Conservation (phyloP, 2,113 vertebrate species). For the Menidia beryllina region DNA sequence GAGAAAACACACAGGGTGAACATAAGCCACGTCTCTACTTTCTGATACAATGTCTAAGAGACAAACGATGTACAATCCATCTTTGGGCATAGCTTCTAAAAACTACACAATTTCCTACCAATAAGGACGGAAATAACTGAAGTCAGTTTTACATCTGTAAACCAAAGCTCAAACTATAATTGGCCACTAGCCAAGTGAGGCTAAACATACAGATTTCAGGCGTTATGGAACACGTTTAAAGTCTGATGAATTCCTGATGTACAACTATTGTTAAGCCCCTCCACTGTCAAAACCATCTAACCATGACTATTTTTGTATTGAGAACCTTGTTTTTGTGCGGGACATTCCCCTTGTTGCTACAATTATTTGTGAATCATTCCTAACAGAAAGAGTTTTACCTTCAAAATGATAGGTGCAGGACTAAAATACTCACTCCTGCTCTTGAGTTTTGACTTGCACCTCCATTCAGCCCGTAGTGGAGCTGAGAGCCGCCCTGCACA, state of each 20-base stretch:
- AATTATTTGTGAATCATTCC: too few species aligned
- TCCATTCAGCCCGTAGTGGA: slow-evolving; percentile 65
- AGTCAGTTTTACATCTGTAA: background rate
- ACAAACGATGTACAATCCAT: background rate
- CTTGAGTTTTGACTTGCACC: slow-evolving; percentile 18
- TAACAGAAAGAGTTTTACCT: background rate
- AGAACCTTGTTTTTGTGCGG: too few species aligned
- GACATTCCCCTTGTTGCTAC: too few species aligned
- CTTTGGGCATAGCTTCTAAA: too few species aligned
- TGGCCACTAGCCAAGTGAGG: too few species aligned
- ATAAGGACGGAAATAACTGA: background rate
- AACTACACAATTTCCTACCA: background rate
- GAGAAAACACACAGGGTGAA: slow-evolving; percentile 3
- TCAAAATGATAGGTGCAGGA: too few species aligned
- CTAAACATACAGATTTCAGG: too few species aligned
- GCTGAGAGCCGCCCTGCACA: slow-evolving; percentile 60
- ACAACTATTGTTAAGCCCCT: too few species aligned
- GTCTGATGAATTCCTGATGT: too few species aligned
- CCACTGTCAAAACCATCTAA: too few species aligned
- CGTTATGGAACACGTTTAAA: too few species aligned
- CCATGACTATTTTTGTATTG: too few species aligned
- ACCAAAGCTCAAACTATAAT: background rate
- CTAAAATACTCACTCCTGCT: slow-evolving; percentile 12
- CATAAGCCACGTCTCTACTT: background rate
- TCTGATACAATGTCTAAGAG: background rate